Base-by-base conservation (phyloP, 2,888 invertebrate genomes). In the Clistopyga incitator region DNA sequence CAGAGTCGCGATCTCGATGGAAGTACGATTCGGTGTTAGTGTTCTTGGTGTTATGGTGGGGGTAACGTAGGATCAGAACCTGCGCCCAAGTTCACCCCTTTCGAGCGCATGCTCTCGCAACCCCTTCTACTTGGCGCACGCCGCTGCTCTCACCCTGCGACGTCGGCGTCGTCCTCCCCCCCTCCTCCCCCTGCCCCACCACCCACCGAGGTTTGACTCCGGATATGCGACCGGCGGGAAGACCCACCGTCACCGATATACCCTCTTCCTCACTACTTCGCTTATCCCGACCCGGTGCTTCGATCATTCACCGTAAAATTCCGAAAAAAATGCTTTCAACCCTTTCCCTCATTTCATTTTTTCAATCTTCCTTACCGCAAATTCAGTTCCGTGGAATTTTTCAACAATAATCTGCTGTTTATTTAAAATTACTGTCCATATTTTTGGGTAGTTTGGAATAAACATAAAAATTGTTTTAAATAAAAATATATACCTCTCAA, bases 21-120 rank as follows among this genome's bases (percentile, higher is more conserved):
- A 15, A 82, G 85, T 86, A 82, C 82, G 82, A 79, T 54, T 71
- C 11, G 76, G 71, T 71, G 59, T 78, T 79, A 59, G 50, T 64
- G 77, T 84, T 82, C 84, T 85, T 85, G 84, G 79, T 54, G 6
- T 71, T 42, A 70, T 85, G 78, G 89, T 88, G 89, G 90, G 88
- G 85, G 77, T 52, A 84, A 34, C 72, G 81, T 87, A 87, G 88
- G 89, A 89, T 90, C 88, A 89, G 89, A 91, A 91, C 92, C 91
- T 92, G 92, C 92, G 92, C 92, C 86, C 87, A 85, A 88, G 89
- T 89, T 90, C 88, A 89, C 86, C 88, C 88, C 87, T 88, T 88
- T 82, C 87, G 86, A 86, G 92, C 92, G 92, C 92, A 92, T 92
- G 92, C 90, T 88, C 90, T 86, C 83, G 76, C 87, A 81, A 86